Evolutionary conservation across 2,888 invertebrate genomes (phyloP), one percentile per base, ranked within the genome.

Genomic region (Aphidius colemani): DNA sequence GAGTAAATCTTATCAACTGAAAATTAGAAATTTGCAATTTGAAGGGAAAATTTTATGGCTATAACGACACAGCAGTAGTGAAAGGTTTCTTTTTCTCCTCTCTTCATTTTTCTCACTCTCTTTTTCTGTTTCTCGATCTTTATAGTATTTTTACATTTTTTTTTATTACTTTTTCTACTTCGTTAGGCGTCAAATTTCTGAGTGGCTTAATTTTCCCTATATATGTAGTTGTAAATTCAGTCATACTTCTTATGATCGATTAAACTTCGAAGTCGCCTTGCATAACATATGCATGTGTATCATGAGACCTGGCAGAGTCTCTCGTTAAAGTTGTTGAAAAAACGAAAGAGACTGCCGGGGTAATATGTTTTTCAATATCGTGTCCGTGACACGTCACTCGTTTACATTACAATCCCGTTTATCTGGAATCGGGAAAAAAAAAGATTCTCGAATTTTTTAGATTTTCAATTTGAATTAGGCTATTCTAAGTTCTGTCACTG

Each of bases 181-280:
- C 48, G 50, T 60, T 60, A 39, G 57, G 56, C 64, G 50, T 64
- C 64, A 39, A 57, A 61, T 64, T 64, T 64, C 64, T 60, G 44
- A 11, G 45, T 51, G 46, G 50, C 30, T 45, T 56, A 57, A 57
- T 30, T 30, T 30, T 30, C 1, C 30, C 30, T 30, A 30, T 30
- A 30, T 30, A 30, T 30, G 30, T 57, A 53, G 53, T 48, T 61
- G 53, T 51, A 61, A 70, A 72, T 70, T 71, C 69, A 60, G 57
- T 40, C 70, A 69, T 71, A 71, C 68, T 67, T 66, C 67, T 70
- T 70, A 69, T 67, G 69, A 72, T 73, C 74, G 74, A 74, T 72
- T 71, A 72, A 72, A 75, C 72, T 73, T 74, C 67, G 71, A 73
- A 72, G 69, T 68, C 64, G 63, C 63, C 30, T 53, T 53, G 61